phyloP scores from a whole-genome alignment of 2,888 invertebrate genomes.

The Drosophila koepferae region DNA sequence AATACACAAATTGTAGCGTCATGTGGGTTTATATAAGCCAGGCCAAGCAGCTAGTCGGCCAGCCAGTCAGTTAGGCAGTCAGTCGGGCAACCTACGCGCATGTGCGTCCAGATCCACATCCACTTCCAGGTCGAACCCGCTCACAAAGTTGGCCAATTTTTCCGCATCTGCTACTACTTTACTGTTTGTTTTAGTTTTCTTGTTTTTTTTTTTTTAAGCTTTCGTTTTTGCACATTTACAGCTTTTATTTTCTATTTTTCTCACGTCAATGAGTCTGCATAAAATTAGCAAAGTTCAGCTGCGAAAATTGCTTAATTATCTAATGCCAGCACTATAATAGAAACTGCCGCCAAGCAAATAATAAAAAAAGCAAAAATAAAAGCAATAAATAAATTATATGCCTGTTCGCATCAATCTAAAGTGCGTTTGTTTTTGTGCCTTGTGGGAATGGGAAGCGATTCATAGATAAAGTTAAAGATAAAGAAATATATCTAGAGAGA shows the following conservation, averaged over 20 bases:
- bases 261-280: constrained; percentile 67
- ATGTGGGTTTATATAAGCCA: constrained; percentile 73
- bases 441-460: constrained; percentile 40
- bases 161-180: constrained; percentile 63
- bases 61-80: constrained; percentile 31
- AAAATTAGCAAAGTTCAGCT: constrained; percentile 61
- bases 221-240: constrained; percentile 40
- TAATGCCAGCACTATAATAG: constrained; percentile 43
- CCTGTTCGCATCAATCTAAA: constrained; percentile 43
- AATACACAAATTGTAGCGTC: constrained; percentile 56
- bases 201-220: constrained; percentile 32
- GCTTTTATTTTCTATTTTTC: constrained; percentile 42
- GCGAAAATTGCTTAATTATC: constrained; percentile 58
- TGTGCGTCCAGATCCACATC: constrained; percentile 57
- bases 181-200: neutral
- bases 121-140: constrained; percentile 63
- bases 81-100: constrained; percentile 63
- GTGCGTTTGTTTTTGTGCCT: constrained; percentile 37
- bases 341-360: constrained; percentile 43
- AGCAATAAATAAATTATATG: constrained; percentile 44
- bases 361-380: neutral
- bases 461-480: constrained; percentile 1
- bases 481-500: constrained; percentile 1
- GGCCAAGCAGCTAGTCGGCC: constrained; percentile 36
- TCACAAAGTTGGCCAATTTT: constrained; percentile 63